These are phyloP conservation scores for Thryonomys swinderianus DNA, from an alignment of 2,113 vertebrate species.

Conservation along the genomic window DNA sequence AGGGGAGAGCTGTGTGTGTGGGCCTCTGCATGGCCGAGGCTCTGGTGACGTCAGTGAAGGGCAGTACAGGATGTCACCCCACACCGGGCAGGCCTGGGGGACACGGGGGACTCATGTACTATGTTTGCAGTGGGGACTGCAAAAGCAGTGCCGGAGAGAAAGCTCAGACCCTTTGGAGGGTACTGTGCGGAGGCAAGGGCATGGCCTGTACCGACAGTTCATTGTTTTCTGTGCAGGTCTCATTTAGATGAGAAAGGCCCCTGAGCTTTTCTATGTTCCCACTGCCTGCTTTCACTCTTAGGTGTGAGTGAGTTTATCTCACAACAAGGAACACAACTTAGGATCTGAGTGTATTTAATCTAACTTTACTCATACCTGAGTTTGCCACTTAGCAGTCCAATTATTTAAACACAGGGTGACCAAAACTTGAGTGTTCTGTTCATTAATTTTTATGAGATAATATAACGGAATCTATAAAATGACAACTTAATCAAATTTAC, in stretches of 20 bases:
- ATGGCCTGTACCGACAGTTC: background rate
- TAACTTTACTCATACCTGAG: background rate
- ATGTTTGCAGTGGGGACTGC: background rate
- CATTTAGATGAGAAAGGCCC: background rate
- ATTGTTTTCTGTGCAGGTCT: background rate
- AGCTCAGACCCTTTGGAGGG: background rate
- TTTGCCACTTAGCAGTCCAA: background rate
- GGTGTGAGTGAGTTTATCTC: background rate
- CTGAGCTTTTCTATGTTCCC: background rate
- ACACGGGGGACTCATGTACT: background rate
- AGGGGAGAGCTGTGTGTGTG: no score
- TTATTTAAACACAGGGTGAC: background rate
- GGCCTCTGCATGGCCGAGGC: no score
- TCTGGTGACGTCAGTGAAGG: no score
- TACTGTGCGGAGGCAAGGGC: background rate
- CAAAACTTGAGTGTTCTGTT: background rate
- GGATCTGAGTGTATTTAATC: background rate
- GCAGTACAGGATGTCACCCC: background rate
- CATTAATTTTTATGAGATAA: background rate
- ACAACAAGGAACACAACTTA: background rate
- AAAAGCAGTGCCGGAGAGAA: background rate
- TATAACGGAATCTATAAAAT: background rate
- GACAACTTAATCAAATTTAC: background rate
- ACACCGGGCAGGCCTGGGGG: background rate
- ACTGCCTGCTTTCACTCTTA: background rate